Conservation (phyloP, 92 coral and sea anemone genomes). For the Zoanthus sociatus region DNA sequence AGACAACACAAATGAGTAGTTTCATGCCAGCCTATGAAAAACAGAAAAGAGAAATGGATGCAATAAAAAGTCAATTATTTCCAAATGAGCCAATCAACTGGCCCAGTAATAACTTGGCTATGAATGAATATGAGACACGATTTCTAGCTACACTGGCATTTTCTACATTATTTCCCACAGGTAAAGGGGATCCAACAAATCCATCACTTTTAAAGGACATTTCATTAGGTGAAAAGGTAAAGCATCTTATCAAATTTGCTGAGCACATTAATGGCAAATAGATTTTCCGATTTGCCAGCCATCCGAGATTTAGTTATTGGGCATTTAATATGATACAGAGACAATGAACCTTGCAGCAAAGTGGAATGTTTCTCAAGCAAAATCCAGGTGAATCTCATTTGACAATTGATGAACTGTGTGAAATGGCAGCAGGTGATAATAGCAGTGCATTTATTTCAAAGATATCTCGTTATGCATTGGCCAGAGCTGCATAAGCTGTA, state of each 20-base stretch:
- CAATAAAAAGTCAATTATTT: slow-evolving; percentile 53
- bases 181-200: slow-evolving; percentile 49
- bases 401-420: slow-evolving; percentile 70
- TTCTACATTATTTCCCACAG: slow-evolving; percentile 55
- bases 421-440: slow-evolving; percentile 66
- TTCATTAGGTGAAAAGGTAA: slow-evolving; percentile 53
- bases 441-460: slow-evolving; percentile 63
- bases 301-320: slow-evolving; percentile 69
- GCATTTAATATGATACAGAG: slow-evolving; percentile 70
- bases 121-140: slow-evolving; percentile 42
- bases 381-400: slow-evolving; percentile 69
- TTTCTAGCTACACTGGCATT: slow-evolving; percentile 39
- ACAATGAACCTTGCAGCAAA: slow-evolving; percentile 68
- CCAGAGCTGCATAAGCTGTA: slow-evolving; percentile 54
- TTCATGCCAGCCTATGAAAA: slow-evolving; percentile 48
- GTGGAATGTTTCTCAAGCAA: slow-evolving; percentile 63
- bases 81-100: slow-evolving; percentile 52
- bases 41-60: slow-evolving; percentile 57
- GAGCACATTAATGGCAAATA: slow-evolving; percentile 59
- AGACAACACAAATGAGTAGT: slow-evolving; percentile 61
- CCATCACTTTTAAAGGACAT: slow-evolving; percentile 44
- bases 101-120: slow-evolving; percentile 33
- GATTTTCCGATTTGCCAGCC: slow-evolving; percentile 66
- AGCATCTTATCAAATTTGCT: slow-evolving; percentile 64
- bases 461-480: slow-evolving; percentile 71